phyloP scores from a whole-genome alignment of 37 sponge, comb jelly and placozoan species.

The Chondrosia reniformis region DNA sequence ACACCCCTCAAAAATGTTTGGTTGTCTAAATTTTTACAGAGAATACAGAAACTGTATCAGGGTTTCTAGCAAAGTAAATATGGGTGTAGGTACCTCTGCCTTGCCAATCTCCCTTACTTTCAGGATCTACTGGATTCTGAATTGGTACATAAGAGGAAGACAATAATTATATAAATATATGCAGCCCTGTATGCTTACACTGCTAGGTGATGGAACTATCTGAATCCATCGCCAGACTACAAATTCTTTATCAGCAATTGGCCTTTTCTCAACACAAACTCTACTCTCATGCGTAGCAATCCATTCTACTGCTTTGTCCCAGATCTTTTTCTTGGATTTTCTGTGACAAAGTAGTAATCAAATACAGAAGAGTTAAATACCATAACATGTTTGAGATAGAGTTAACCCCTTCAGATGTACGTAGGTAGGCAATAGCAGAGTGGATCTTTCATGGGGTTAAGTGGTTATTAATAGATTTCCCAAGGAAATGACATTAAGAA shows the following conservation, averaged over 20 bases:
- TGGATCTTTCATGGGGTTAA: too few species aligned
- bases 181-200: not conserved
- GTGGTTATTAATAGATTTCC: too few species aligned
- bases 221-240: slow-evolving; percentile 83
- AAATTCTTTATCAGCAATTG: slow-evolving; percentile 78
- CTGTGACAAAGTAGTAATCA: too few species aligned
- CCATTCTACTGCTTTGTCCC: slow-evolving; percentile 78
- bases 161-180: not conserved
- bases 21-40: too few species aligned
- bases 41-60: too few species aligned
- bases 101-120: not conserved
- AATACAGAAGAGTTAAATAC: too few species aligned
- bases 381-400: too few species aligned
- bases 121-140: not conserved
- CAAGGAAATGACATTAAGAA: too few species aligned
- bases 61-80: too few species aligned
- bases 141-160: not conserved
- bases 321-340: slow-evolving; percentile 33
- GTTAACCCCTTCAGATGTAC: too few species aligned
- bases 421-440: too few species aligned
- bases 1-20: too few species aligned
- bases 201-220: slow-evolving; percentile 39
- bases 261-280: slow-evolving; percentile 74
- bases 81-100: slow-evolving; percentile 13
- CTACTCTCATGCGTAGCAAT: slow-evolving; percentile 75